phyloP scores from a whole-genome alignment of 1,140 invertebrate genomes.

The Rhysida immarginata region DNA sequence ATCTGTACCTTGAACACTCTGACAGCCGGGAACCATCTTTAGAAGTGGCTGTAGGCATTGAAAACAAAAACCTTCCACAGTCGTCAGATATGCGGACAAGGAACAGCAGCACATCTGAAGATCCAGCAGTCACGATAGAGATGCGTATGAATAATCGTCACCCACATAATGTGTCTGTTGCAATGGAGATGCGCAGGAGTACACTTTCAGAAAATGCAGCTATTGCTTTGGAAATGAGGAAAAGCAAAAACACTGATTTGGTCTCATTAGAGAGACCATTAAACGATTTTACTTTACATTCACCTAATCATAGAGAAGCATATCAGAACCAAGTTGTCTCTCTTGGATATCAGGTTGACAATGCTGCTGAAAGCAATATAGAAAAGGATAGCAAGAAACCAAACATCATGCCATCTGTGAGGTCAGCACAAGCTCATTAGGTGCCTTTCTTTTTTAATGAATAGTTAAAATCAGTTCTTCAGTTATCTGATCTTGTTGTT shows the following conservation, averaged over 20 bases:
- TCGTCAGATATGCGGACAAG: background rate
- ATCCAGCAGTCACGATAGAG: background rate
- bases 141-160: background rate
- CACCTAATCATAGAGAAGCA: background rate
- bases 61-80: background rate
- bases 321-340: background rate
- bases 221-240: slow-evolving; percentile 1
- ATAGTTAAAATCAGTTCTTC: background rate
- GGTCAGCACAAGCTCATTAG: slow-evolving; percentile 1
- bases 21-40: background rate
- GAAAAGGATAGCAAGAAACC: background rate
- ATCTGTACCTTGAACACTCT: slow-evolving; percentile 18
- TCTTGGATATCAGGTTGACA: background rate
- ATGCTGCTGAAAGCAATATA: background rate
- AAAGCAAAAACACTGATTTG: background rate
- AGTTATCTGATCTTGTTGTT: too few relatives aligned
- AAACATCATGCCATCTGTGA: background rate
- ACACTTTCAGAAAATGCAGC: background rate
- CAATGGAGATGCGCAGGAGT: background rate
- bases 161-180: background rate
- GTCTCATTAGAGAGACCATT: background rate
- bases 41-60: background rate
- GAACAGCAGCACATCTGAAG: background rate
- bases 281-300: background rate
- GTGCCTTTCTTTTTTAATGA: background rate